Evolutionary conservation across 2,113 vertebrate genomes (phyloP).

Genomic region (Formicarius rufipectus): DNA sequence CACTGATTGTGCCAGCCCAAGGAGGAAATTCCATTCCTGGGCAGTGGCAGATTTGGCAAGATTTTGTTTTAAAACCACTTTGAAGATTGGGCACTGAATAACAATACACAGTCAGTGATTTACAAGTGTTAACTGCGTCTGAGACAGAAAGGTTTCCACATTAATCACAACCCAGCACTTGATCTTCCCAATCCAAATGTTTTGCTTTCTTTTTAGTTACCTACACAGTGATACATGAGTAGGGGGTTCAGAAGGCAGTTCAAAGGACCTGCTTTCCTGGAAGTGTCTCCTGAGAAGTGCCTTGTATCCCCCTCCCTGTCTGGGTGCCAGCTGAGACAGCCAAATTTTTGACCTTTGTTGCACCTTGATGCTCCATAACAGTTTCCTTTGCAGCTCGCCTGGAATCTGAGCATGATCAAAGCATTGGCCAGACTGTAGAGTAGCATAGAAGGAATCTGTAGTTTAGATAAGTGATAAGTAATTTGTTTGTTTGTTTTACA

Average conservation of each 20-base stretch:
- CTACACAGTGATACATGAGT: background rate
- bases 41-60: background rate
- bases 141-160: background rate
- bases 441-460: background rate
- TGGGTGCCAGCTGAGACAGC: background rate
- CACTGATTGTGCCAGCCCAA: background rate
- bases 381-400: background rate
- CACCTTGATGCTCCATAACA: background rate
- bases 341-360: background rate
- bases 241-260: background rate
- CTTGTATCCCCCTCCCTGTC: background rate
- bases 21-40: conserved; percentile 38
- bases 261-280: background rate
- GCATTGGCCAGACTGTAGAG: background rate
- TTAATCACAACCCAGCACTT: background rate
- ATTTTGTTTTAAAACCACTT: conserved; percentile 6
- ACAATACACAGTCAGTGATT: background rate
- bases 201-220: background rate
- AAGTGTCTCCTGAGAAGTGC: background rate
- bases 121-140: background rate
- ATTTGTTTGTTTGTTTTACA: background rate
- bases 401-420: background rate
- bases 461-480: background rate
- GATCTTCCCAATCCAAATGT: background rate
- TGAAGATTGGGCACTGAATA: background rate